phyloP scores from a whole-genome alignment of 2,113 vertebrate species.

The Ardeotis arabs region DNA sequence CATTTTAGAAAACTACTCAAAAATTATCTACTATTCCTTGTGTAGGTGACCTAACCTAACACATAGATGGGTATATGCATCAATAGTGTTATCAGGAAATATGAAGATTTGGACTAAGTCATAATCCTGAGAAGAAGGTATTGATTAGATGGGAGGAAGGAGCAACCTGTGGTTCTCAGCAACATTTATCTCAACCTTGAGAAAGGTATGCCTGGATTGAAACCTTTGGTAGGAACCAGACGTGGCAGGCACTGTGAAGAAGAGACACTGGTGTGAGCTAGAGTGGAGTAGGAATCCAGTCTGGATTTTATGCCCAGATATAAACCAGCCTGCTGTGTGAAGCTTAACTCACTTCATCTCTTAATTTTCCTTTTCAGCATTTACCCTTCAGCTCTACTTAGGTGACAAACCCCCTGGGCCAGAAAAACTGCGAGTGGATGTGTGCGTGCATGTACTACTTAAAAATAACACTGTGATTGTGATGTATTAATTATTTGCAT shows the following conservation, averaged over 20 bases:
- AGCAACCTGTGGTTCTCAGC: background rate
- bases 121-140: background rate
- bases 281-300: background rate
- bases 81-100: background rate
- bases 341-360: background rate
- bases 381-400: slow-evolving; percentile 8
- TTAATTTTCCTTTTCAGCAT: background rate
- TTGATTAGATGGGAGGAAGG: background rate
- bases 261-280: background rate
- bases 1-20: background rate
- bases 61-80: background rate
- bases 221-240: background rate
- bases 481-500: slow-evolving; percentile 19
- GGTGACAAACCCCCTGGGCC: background rate
- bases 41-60: background rate
- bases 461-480: slow-evolving; percentile 12
- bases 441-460: background rate
- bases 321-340: background rate
- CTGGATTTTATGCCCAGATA: slow-evolving; percentile 18
- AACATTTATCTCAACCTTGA: background rate
- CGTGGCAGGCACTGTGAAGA: background rate
- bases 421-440: background rate
- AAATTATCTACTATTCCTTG: background rate
- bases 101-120: background rate
- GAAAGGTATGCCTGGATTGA: background rate